Base-by-base conservation (phyloP, 2,888 invertebrate genomes). In the Hirtodrosophila alboralis region DNA sequence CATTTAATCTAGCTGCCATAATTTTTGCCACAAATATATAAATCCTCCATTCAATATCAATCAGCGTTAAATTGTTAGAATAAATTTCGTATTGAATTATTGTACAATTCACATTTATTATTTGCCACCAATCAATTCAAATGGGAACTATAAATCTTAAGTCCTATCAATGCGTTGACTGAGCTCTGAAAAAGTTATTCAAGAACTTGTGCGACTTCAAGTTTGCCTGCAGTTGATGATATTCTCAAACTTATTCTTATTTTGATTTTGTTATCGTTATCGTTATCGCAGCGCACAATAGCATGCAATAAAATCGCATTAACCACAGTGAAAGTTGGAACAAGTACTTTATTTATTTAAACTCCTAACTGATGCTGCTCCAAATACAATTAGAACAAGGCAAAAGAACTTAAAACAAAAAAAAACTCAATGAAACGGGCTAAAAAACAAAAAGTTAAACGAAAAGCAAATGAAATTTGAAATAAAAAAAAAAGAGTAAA, bases 231-330 rank as follows among this genome's bases (percentile, higher is more conserved):
- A 38, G 34, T 51, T 54, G 51, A 53, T 49, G 68, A 43, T 31
- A 54, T 57, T 48, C 12, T 10, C 14, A 21, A n/a, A n/a, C n/a
- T n/a, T n/a, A n/a, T n/a, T n/a, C n/a, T 49, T 27, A 16, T 9
- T 26, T 18, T 18, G 18, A 18, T 18, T 7, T 26, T 12, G 21
- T 8, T 34, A 26, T 44, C 38, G 14, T 40, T 40, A 27, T 26
- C n/a, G 8, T 33, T 30, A 10, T 47, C 40, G n/a, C 37, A 41
- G 33, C 69, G 52, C 69, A 40, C 38, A 62, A 73, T 68, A 76
- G 65, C 73, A 85, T 85, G 80, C 84, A 79, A 83, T 76, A 53
- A 78, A 79, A 84, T 69, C 65, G 81, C 69, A 78, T 78, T 81
- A 84, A 38, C 68, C 61, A 54, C 53, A 36, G 44, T 4, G n/a